Evolutionary conservation across 2,888 invertebrate genomes (phyloP), one percentile per base, ranked within the genome.

Genomic region (Ecliptopera silaceata): DNA sequence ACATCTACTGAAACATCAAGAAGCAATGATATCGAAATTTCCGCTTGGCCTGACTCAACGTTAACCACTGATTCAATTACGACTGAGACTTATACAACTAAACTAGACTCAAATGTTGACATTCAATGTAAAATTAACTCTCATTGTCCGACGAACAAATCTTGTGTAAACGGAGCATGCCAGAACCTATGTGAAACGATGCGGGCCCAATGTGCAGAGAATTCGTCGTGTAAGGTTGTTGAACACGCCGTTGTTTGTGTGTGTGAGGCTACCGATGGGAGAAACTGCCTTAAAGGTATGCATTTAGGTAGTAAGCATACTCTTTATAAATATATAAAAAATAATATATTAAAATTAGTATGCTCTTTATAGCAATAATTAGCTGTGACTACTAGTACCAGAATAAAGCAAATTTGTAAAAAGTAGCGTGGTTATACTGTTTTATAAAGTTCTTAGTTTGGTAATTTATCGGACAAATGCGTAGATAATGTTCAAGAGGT

Each of bases 261-360:
- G 77, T 95, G 95, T 80, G 88, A 88, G 84, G 88, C 87, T 86
- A 89, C 90, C 77, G 93, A 93, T 75, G 91, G 88, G 77, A 86
- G 86, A 90, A 88, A 91, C 84, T 94, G 94, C 84, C 83, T 82
- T 74, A 92, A 92, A 94, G 94, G 94, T 94, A 94, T 93, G 82
- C 77, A 63, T 75, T 73, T 66, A 64, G 68, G 72, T 75, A 74
- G 72, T 77, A 75, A 76, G 68, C 70, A 70, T 72, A 70, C 68
- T 63, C 38, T 63, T 59, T 55, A 48, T 51, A 56, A 8, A 5
- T 6, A 6, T 6, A 6, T 5, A 5, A 8, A 26, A 5, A 8
- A 26, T 26, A 8, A 1, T 26, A 26, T 26, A 6, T 26, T 26
- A 6, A 26, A 26, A 1, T 5, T 26, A 26, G 5, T 26, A 26